Base-by-base conservation (phyloP, 2,113 vertebrate species). In the Rhadina sibilatrix region DNA sequence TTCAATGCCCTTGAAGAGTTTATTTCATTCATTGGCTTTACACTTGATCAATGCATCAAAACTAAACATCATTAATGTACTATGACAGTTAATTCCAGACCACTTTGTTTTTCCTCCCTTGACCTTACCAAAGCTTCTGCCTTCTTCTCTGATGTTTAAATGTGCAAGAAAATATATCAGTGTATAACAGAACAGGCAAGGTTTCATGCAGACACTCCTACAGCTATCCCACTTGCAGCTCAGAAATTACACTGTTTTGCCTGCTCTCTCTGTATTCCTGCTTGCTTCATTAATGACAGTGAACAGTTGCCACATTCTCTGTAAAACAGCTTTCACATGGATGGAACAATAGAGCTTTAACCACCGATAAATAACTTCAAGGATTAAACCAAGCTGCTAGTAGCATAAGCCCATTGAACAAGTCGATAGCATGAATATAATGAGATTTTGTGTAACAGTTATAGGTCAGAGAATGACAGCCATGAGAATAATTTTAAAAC, bases 401-500 rank as follows among this genome's bases (percentile, higher is more conserved):
- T 24, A 91, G 71, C 22, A 46, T 15, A 64, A 94, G 6, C 13
- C 64, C 64, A 76, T 71, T 91, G 91, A 95, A 50, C 49, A 74
- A 89, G 42, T 76, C 23, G 15, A 79, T 78, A 79, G 28, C 14
- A 82, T 17, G 23, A 28, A 70, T 86, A 70, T 72, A 95, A 88
- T 79, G 90, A 49, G 30, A 83, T 82, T 96, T 92, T 84, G 27
- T 72, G 59, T 83, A 92, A 94, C 59, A 71, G 54, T 89, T 94
- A 80, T 49, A 89, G 84, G 81, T 89, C 86, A 96, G n/a, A 65
- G 40, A 78, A 83, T 83, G 75, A 83, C 66, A 84, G 66, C 70
- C 84, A 69, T 78, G 89, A 94, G 84, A 93, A 93, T 87, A 83
- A 91, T 96, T 94, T 94, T 75, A 68, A 93, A 91, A 42, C 19